phyloP scores from a whole-genome alignment of 2,888 invertebrate species.

The Clostera curtula region DNA sequence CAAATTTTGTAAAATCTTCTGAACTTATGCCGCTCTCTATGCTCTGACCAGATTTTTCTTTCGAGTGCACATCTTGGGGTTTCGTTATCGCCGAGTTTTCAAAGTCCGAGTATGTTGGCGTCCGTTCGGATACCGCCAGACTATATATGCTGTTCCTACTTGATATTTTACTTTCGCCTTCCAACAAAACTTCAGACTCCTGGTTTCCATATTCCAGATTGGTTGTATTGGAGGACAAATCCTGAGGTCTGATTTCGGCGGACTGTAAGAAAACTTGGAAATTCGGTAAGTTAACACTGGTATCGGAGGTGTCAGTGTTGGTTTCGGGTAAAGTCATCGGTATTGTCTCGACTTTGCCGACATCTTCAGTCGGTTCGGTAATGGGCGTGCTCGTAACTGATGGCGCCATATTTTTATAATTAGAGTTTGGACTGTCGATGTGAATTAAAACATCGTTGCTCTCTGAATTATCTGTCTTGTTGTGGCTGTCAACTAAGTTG shows the following conservation, averaged over 20 bases:
- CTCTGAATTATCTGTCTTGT: constrained; percentile 24
- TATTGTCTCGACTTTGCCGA: constrained; percentile 28
- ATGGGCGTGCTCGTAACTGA: constrained; percentile 60
- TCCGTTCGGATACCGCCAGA: constrained; percentile 26
- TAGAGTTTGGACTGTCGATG: constrained; percentile 37
- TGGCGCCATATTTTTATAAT: constrained; percentile 42
- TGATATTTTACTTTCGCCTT: constrained; percentile 35
- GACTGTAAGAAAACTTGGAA: constrained; percentile 47
- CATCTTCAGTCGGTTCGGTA: constrained; percentile 18
- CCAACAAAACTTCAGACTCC: constrained; percentile 34
- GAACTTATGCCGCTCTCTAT: constrained; percentile 41
- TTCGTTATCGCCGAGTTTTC: constrained; percentile 43
- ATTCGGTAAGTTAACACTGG: constrained; percentile 30
- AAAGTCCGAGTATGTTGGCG: constrained; percentile 49
- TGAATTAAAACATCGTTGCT: constrained; percentile 20
- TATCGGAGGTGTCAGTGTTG: constrained; percentile 22
- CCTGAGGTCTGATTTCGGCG: constrained; percentile 50
- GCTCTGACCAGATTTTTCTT: constrained; percentile 42
- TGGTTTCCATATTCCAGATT: constrained; percentile 23
- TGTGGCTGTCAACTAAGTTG: constrained; percentile 26
- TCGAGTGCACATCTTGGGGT: constrained; percentile 43
- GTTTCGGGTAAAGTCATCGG: constrained; percentile 34
- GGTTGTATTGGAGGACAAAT: constrained; percentile 31
- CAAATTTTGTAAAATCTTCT: constrained; percentile 49
- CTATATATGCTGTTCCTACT: constrained; percentile 35